Conservation (phyloP, 2,113 vertebrate species). For the Neogobius melanostomus region DNA sequence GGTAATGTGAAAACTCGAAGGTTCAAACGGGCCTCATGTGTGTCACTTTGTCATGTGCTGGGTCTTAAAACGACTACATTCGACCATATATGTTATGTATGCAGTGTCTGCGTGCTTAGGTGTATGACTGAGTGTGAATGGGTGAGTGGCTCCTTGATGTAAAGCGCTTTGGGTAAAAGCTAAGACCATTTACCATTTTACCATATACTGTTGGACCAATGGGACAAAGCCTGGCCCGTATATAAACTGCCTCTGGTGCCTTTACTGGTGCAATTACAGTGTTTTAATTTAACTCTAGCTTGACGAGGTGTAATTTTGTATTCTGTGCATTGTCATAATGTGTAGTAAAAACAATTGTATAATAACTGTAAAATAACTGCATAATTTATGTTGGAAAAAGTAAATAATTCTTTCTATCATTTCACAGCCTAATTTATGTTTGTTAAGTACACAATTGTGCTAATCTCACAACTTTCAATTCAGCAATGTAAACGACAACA, state of each 20-base stretch:
- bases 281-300: conserved; percentile 11
- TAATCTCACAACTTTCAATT: not conserved
- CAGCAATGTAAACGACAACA: too few relatives aligned
- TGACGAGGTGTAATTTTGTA: conserved; percentile 7
- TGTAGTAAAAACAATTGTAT: not conserved
- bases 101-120: too few relatives aligned
- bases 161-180: too few relatives aligned
- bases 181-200: not conserved
- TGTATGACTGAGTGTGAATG: too few relatives aligned
- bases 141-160: too few relatives aligned
- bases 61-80: too few relatives aligned
- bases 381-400: not conserved
- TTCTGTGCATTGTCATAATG: not conserved
- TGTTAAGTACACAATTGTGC: not conserved
- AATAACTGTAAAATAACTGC: not conserved
- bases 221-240: not conserved
- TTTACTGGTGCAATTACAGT: not conserved
- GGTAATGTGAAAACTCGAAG: too few relatives aligned
- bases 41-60: too few relatives aligned
- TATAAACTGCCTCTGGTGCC: conserved; percentile 23
- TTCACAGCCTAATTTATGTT: too few relatives aligned
- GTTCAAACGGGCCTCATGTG: too few relatives aligned
- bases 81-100: too few relatives aligned
- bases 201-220: not conserved
- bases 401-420: conserved; percentile 3